Base-by-base conservation (phyloP, 2,797 vertebrate species). In the Liasis olivaceus region DNA sequence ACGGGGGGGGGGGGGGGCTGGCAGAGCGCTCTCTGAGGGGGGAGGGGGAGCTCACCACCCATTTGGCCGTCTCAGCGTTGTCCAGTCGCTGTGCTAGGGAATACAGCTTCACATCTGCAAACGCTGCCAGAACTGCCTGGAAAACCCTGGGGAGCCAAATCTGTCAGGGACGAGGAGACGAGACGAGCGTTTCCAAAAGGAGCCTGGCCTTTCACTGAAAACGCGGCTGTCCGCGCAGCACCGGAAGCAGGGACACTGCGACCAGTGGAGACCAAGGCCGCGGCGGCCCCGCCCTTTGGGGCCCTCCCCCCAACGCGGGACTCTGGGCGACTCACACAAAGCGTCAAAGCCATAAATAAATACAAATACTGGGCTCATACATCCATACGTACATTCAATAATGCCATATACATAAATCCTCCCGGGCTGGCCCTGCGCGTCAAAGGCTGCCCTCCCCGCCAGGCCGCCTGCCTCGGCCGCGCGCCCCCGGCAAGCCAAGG, bases 41-140 rank as follows among this genome's bases (percentile, higher is more conserved):
- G 54, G 1, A 62, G 85, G 42, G 22, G 8, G 2, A 86, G 60
- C 97, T 98, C 96, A 99, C 99, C 97, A 98, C 99, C 64, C 98
- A 99, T 97, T 96, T 98, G 24, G 99, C 98, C 36, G 98, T 96
- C 66, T 99, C 98, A 20, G 91, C 90, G 94, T 96, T 97, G 94
- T 99, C 99, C 95, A 98, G 95, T 1, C 95, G 97, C 96, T 91
- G 97, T 90, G 98, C 89, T 88, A 99, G 93, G 28, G 97, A 97
- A 93, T 99, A 99, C 88, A 99, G 98, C 95, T 97, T 99, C 1
- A 98, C 94, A n/a, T 99, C 99, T 11, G 99, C 98, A 88, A 98
- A 95, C 1, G 98, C 98, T 88, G 99, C 98, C 56, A 99, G 96
- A 77, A 99, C 95, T 0, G 98, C 98, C 89, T 99, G 99, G 89